Percentiles rank a stretch among this genome's conserved stretches.
phyloP scores from a whole-genome alignment of 2,113 vertebrate species.

The Alosa alosa region DNA sequence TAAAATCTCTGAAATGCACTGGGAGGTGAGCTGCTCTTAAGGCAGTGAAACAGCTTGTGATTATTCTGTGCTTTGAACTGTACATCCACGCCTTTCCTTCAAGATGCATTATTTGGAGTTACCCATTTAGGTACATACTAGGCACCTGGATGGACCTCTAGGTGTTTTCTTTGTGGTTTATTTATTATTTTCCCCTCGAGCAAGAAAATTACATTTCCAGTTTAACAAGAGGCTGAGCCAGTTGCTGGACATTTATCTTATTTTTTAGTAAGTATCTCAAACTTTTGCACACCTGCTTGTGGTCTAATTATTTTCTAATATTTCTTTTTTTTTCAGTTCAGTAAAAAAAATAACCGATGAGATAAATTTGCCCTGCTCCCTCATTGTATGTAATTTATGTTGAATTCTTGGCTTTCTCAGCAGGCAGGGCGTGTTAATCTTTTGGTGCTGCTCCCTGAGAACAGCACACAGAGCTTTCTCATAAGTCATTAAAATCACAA shows the following conservation, averaged over 20 bases:
- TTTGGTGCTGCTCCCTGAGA: background rate
- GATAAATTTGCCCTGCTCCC: background rate
- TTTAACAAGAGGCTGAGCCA: background rate
- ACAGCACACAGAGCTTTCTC: background rate
- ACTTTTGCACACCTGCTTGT: background rate
- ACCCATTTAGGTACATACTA: background rate
- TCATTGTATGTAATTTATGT: background rate
- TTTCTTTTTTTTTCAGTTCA: background rate
- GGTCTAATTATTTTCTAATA: background rate
- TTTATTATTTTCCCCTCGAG: background rate
- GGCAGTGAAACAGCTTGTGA: background rate
- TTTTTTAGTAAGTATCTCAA: constrained; percentile 8
- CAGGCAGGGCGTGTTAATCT: background rate
- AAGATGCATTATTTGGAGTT: background rate
- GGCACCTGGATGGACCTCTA: background rate
- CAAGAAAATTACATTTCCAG: background rate
- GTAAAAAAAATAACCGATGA: background rate
- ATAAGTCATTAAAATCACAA: constrained; percentile 20
- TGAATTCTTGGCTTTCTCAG: background rate
- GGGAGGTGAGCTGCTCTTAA: background rate
- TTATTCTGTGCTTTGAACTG: background rate
- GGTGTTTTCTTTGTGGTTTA: background rate
- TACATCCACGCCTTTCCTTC: background rate
- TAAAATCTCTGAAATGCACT: background rate
- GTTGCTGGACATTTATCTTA: background rate